Percentiles rank a stretch among this genome's conserved stretches.
These are phyloP conservation scores for Euwallacea similis DNA, from an alignment of 1,140 invertebrate genomes.

Conservation along the genomic window DNA sequence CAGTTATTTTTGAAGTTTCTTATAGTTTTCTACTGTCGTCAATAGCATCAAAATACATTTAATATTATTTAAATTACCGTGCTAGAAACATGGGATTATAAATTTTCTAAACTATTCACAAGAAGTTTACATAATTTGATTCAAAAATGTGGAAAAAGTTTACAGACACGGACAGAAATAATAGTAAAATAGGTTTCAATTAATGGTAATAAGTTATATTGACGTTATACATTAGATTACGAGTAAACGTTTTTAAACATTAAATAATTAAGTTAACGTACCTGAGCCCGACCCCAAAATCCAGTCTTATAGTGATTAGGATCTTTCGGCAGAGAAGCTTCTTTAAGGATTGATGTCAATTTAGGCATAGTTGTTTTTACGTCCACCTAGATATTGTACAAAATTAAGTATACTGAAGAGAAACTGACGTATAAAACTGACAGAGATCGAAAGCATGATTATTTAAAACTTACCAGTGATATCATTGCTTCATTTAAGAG, in stretches of 20 bases:
- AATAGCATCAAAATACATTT: not conserved
- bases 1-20: too few relatives aligned
- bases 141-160: too few relatives aligned
- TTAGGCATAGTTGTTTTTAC: slow-evolving; percentile 79
- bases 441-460: not conserved
- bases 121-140: too few relatives aligned
- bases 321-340: slow-evolving; percentile 77
- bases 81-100: too few relatives aligned
- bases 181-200: too few relatives aligned
- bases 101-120: too few relatives aligned
- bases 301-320: slow-evolving; percentile 84
- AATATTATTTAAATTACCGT: not conserved
- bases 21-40: too few relatives aligned
- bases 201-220: too few relatives aligned
- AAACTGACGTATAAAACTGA: not conserved
- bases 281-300: slow-evolving; percentile 76
- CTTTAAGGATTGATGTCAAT: slow-evolving; percentile 83
- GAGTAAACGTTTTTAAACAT: not conserved
- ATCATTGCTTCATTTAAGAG: slow-evolving; percentile 61
- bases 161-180: too few relatives aligned
- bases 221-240: too few relatives aligned
- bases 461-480: slow-evolving; percentile 65
- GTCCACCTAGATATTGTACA: slow-evolving; percentile 50
- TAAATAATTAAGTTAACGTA: not conserved
- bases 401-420: not conserved